A percentile compares a stretch with the other conserved stretches of the same genome.
Conservation (phyloP, 1,140 invertebrate species). For the Helicorthomorpha holstii region DNA sequence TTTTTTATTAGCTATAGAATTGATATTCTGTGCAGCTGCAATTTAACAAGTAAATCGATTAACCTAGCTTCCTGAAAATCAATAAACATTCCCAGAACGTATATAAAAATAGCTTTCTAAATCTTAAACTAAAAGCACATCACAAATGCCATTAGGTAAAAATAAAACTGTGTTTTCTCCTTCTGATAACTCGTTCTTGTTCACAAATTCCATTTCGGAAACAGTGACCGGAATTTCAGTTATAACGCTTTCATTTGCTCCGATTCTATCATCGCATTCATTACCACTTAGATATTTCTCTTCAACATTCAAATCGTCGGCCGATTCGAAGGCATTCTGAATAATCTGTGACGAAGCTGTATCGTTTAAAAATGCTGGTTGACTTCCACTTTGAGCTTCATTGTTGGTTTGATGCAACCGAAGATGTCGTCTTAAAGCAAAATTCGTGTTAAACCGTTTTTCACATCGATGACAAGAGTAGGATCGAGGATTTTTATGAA, state of each 20-base stretch:
- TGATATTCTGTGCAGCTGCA: too few species aligned
- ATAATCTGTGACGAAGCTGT: background rate
- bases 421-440: conserved; percentile 24
- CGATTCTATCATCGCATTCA: background rate
- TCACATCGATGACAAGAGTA: conserved; percentile 22
- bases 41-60: too few species aligned
- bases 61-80: too few species aligned
- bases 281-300: background rate
- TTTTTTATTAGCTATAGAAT: too few species aligned
- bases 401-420: conserved; percentile 18
- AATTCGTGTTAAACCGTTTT: conserved; percentile 29
- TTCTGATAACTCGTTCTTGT: background rate
- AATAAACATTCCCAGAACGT: too few species aligned
- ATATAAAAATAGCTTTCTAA: too few species aligned
- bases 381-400: background rate
- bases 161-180: background rate
- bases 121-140: too few species aligned
- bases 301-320: background rate
- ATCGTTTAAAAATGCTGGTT: too few species aligned
- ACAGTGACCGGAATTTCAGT: too few species aligned
- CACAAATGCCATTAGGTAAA: too few species aligned
- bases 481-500: conserved; percentile 25
- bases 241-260: background rate
- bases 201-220: background rate
- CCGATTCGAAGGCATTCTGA: background rate